Conservation (phyloP, 2,888 invertebrate genomes). For the Petrophora chlorosata region DNA sequence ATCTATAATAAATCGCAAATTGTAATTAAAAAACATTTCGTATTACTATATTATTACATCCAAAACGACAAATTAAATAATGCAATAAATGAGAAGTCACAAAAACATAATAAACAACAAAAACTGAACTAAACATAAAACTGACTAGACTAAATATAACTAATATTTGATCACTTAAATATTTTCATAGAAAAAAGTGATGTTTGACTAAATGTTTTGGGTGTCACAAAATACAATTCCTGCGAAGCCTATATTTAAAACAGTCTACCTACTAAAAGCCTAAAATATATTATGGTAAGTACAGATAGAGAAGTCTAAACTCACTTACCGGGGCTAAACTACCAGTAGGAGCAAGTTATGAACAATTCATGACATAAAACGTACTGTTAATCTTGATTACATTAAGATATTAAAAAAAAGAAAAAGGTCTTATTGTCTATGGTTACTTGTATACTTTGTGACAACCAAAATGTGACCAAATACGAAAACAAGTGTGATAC, state of each 20-base stretch:
- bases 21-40: too few relatives aligned
- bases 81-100: too few relatives aligned
- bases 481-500: conserved; percentile 56
- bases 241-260: too few relatives aligned
- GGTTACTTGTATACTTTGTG: conserved; percentile 25
- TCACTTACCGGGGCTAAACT: not conserved
- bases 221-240: conserved; percentile 10
- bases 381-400: not conserved
- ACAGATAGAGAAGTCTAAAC: not conserved
- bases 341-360: too few relatives aligned
- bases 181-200: too few relatives aligned
- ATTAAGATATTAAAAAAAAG: not conserved
- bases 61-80: too few relatives aligned
- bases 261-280: too few relatives aligned
- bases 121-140: conserved; percentile 13
- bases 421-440: conserved; percentile 12
- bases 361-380: too few relatives aligned
- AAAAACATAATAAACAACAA: conserved; percentile 3
- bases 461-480: conserved; percentile 30
- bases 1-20: not conserved
- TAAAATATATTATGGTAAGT: too few relatives aligned
- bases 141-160: conserved; percentile 30
- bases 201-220: conserved; percentile 11
- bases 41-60: too few relatives aligned
- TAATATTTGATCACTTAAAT: conserved; percentile 13